Evolutionary conservation across 1,140 invertebrate species (phyloP), one percentile per base, ranked within the genome.

Genomic region (Leguminivora glycinivorella): DNA sequence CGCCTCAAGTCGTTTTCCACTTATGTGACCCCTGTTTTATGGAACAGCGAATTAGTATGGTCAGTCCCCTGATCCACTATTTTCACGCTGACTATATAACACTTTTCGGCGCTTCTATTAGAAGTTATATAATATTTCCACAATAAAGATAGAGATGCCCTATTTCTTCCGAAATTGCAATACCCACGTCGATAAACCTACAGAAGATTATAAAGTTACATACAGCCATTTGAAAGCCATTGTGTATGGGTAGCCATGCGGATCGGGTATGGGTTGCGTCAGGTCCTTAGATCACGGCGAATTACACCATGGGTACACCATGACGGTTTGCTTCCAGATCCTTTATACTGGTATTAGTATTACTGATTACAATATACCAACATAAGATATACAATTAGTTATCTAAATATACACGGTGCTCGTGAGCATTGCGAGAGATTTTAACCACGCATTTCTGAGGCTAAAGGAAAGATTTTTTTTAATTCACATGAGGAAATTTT

Each of bases 221-320:
- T 29, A 31, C 26, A 63, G 56, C 56, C 12, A 31, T 63, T 63
- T 31, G 56, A 70, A 71, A 9, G 3, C 70, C 14, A 75, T 75
- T 75, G 73, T 75, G 26, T 31, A 38, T 43, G 60, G n/a, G n/a
- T 70, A 72, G n/a, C 73, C 70, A 69, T 67, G 56, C 58, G 68
- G 34, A 75, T 72, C 70, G 26, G 17, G 25, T 29, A 63, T 63
- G 26, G 58, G 58, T 63, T 63, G 25, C 58, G 58, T 29, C 58
- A 63, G 58, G 26, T 63, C 56, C 25, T 29, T 29, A 63, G 58
- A 63, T 52, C 43, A 22, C 58, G 52, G 52, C 56, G 58, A 29
- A 29, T 63, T 63, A 63, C 58, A 63, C 58, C 56, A 60, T 60
- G 56, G 25, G 25, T 29, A 17, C 25, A 60, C 56, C 56, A 63